A percentile compares a stretch with the other conserved stretches of the same genome.
Conservation (phyloP, 2,797 vertebrate genomes). For the Pithecia hirsuta region DNA sequence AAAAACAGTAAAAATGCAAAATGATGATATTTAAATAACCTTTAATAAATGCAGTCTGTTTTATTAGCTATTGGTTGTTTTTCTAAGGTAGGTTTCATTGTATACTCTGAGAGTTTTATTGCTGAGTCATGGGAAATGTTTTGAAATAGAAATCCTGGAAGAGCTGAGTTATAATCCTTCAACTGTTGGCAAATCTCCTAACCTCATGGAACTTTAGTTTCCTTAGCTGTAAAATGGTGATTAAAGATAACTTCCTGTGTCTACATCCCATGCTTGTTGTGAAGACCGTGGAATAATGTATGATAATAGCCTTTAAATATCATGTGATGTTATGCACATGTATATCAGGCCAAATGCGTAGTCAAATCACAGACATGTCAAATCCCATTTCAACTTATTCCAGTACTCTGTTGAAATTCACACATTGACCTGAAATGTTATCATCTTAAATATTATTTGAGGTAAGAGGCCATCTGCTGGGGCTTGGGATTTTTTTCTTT, state of each 20-base stretch:
- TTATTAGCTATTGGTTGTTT: neutral
- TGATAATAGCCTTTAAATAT: neutral
- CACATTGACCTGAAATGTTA: neutral
- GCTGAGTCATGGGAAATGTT: neutral
- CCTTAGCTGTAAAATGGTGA: conserved; percentile 28
- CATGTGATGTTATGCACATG: neutral
- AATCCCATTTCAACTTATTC: neutral
- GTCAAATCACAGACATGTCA: neutral
- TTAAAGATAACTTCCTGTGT: neutral
- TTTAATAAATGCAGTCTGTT: neutral
- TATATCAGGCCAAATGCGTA: neutral
- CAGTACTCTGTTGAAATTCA: neutral
- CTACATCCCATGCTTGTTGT: neutral
- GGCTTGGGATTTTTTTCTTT: neutral
- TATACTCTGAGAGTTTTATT: neutral
- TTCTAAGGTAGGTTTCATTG: neutral
- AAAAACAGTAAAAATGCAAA: neutral
- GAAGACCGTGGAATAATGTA: neutral
- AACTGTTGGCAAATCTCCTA: neutral
- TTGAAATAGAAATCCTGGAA: neutral
- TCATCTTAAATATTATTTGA: neutral
- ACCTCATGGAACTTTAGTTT: neutral
- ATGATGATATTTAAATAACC: neutral
- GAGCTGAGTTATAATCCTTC: neutral
- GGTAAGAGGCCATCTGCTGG: neutral